These are phyloP conservation scores for Camponotus pennsylvanicus DNA, from an alignment of 1,140 invertebrate genomes.

Conservation along the genomic window DNA sequence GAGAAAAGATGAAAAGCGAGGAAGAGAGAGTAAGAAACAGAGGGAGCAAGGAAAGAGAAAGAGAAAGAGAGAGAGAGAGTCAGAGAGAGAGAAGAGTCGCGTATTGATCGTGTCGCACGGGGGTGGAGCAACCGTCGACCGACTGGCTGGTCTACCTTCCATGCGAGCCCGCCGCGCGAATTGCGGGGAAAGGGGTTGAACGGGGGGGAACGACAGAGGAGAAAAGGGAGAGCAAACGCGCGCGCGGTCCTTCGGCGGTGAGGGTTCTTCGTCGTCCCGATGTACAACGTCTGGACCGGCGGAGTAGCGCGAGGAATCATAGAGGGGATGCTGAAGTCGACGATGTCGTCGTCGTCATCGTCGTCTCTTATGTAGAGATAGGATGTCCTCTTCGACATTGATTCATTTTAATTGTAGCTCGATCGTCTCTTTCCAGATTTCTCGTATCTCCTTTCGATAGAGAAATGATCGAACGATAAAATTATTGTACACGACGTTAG, in stretches of 20 bases:
- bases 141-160: conserved; percentile 81
- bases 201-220: conserved; percentile 57
- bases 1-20: conserved; percentile 44
- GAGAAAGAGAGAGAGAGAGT: conserved; percentile 49
- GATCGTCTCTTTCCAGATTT: neutral
- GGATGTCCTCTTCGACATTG: neutral
- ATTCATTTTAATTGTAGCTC: conserved; percentile 17
- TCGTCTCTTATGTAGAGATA: neutral
- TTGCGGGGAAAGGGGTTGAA: conserved; percentile 62
- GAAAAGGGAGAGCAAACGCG: conserved; percentile 49
- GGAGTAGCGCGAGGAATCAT: neutral
- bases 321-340: neutral
- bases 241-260: conserved; percentile 44
- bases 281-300: conserved; percentile 30
- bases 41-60: conserved; percentile 39
- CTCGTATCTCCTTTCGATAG: neutral
- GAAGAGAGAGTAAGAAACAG: conserved; percentile 45
- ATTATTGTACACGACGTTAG: neutral
- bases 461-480: neutral
- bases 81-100: conserved; percentile 75
- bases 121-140: conserved; percentile 83
- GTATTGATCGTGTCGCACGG: conserved; percentile 85
- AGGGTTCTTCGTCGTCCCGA: conserved; percentile 20
- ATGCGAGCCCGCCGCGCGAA: conserved; percentile 70
- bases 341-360: neutral